These are phyloP conservation scores for Myoxocephalus aenaeus DNA, from an alignment of 2,797 vertebrate species.

Conservation along the genomic window DNA sequence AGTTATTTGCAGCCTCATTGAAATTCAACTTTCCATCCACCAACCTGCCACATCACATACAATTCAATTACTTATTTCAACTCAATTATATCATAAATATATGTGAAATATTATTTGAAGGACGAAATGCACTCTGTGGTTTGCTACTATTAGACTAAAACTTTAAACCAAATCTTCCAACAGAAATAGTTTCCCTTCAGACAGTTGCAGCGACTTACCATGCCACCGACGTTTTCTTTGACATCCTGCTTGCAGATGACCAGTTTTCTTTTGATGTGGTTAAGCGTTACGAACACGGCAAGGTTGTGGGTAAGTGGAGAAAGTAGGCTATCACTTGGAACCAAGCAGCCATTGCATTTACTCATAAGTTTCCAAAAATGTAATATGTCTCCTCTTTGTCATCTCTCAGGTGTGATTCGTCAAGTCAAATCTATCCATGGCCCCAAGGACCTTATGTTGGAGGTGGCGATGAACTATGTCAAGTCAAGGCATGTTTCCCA, in stretches of 20 bases:
- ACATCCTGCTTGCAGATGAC: slow-evolving; percentile 75
- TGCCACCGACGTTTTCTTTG: slow-evolving; percentile 85
- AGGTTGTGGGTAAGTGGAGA: slow-evolving; percentile 65
- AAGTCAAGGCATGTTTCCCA: slow-evolving; percentile 85
- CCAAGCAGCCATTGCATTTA: not conserved
- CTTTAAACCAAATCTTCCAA: slow-evolving; percentile 40
- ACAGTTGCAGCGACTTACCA: slow-evolving; percentile 76
- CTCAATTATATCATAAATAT: slow-evolving; percentile 31
- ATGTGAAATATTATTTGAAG: slow-evolving; percentile 1
- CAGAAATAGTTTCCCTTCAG: slow-evolving; percentile 91
- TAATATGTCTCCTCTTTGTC: not conserved
- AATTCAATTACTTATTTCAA: slow-evolving; percentile 16
- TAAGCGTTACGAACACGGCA: slow-evolving; percentile 55
- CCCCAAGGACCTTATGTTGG: slow-evolving; percentile 83
- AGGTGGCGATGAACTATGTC: slow-evolving; percentile 89
- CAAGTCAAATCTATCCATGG: slow-evolving; percentile 89
- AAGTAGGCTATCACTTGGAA: not conserved
- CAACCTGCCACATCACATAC: slow-evolving; percentile 20
- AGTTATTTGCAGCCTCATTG: slow-evolving; percentile 37
- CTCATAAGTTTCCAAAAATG: not conserved
- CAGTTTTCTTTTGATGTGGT: slow-evolving; percentile 62
- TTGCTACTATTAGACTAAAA: slow-evolving; percentile 14
- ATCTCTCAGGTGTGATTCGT: slow-evolving; percentile 86
- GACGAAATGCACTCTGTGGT: slow-evolving; percentile 17
- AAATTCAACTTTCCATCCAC: slow-evolving; percentile 33